Evolutionary conservation across 2,797 vertebrate species (phyloP), one percentile per base, ranked within the genome.

Genomic region (Apogon hyalosoma): DNA sequence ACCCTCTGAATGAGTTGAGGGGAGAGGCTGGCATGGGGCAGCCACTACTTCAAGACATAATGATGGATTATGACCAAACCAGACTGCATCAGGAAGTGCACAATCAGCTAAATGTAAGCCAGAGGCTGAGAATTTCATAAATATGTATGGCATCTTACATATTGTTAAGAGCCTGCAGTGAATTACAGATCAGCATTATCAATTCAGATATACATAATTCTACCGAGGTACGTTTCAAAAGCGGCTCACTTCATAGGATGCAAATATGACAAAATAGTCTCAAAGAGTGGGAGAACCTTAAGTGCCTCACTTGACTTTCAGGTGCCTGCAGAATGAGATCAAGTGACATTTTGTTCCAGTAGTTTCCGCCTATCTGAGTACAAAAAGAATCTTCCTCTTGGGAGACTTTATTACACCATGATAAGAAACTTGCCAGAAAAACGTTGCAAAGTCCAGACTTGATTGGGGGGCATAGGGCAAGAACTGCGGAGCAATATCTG

Each of bases 91-190:
- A 24, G 50, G 80, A 92, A 89, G 57, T 90, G 90, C 89, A 85
- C 85, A 82, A 86, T 93, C 89, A 92, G 90, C 92, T 88, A 75
- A 90, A 91, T 77, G 84, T 84, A 82, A 80, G 85, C 86, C 87
- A 79, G 79, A 63, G 83, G 85, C 82, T 79, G 84, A 76, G 77
- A 65, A 81, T 85, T 90, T 82, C 90, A 93, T 93, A 90, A 92
- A 92, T 92, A 93, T 93, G 89, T 84, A 93, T 91, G 85, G 70
- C 77, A 83, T 82, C 85, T 87, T 84, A 84, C 80, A 87, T 87
- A 89, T 85, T 84, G 73, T 90, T 85, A 84, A 87, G 73, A 80
- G 74, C 76, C 73, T 45, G 75, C 78, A 69, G 73, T 89, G 87
- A 92, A 90, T 86, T 88, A 86, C 84, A 86, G 80, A 88, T 85